Percentiles rank a stretch among this genome's conserved stretches.
Evolutionary conservation across 2,888 invertebrate genomes (phyloP).

Genomic region (Onthophagus sagittarius): DNA sequence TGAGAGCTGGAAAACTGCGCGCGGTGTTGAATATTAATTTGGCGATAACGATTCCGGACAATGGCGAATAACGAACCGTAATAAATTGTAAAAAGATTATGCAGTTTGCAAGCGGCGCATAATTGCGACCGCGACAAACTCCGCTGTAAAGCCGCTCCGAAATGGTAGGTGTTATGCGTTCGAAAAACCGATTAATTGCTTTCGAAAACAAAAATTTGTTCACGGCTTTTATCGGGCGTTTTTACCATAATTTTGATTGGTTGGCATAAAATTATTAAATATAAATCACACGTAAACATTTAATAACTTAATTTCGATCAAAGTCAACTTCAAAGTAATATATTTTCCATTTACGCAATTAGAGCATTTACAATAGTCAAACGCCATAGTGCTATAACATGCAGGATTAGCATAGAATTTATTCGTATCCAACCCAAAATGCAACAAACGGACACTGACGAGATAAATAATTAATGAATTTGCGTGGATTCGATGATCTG

Average conservation of each 20-base stretch:
- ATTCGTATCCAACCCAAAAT: slow-evolving; percentile 13
- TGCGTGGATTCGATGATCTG: background rate
- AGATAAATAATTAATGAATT: slow-evolving; percentile 15
- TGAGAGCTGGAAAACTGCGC: background rate
- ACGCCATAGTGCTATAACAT: slow-evolving; percentile 30
- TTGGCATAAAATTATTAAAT: background rate
- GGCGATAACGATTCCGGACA: slow-evolving; percentile 8
- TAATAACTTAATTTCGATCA: slow-evolving; percentile 14
- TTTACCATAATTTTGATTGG: background rate
- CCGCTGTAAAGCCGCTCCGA: slow-evolving; percentile 17
- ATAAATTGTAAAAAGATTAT: slow-evolving; percentile 13
- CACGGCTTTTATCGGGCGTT: background rate
- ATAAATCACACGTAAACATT: background rate
- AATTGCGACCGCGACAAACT: slow-evolving; percentile 4
- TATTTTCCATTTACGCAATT: slow-evolving; percentile 33
- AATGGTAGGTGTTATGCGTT: background rate
- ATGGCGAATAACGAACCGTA: slow-evolving; percentile 9
- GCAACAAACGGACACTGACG: slow-evolving; percentile 12
- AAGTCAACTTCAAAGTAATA: slow-evolving; percentile 24
- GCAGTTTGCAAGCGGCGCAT: slow-evolving; percentile 6
- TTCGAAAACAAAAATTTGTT: slow-evolving; percentile 13
- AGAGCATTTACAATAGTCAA: slow-evolving; percentile 26
- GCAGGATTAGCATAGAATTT: slow-evolving; percentile 18
- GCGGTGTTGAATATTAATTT: slow-evolving; percentile 6
- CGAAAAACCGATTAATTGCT: slow-evolving; percentile 3